These are phyloP conservation scores for Procambarus clarkii DNA, from an alignment of 1,140 invertebrate species.

Conservation along the genomic window DNA sequence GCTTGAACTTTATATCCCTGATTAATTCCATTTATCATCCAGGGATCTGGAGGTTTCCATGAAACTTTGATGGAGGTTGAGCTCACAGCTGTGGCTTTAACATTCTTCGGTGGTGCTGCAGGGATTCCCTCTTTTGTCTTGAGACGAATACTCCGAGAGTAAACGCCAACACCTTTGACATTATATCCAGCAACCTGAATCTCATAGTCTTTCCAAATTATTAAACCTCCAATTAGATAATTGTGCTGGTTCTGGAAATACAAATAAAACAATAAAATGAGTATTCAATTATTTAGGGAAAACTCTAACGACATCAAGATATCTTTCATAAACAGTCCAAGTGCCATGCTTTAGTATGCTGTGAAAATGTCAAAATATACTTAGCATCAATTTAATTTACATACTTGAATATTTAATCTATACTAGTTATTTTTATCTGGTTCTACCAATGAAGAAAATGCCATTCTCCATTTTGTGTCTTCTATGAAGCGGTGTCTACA, in stretches of 20 bases:
- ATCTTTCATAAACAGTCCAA: no score
- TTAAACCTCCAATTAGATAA: slow-evolving; percentile 93
- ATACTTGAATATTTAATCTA: not conserved
- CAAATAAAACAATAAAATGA: not conserved
- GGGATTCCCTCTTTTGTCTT: slow-evolving; percentile 81
- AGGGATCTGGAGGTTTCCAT: slow-evolving; percentile 95
- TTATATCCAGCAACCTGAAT: slow-evolving; percentile 98
- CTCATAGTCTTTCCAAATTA: slow-evolving; percentile 98
- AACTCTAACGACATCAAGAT: no score
- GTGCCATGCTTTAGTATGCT: not conserved
- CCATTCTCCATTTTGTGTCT: not conserved
- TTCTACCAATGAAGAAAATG: not conserved
- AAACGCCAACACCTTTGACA: slow-evolving; percentile 95
- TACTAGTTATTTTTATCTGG: not conserved
- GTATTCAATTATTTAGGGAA: no score
- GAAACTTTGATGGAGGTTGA: slow-evolving; percentile 89
- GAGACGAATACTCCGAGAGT: slow-evolving; percentile 75
- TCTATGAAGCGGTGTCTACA: not conserved
- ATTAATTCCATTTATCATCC: slow-evolving; percentile 99
- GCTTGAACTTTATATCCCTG: slow-evolving; percentile 98
- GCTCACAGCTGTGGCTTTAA: slow-evolving; percentile 87
- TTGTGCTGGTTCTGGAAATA: slow-evolving; percentile 85
- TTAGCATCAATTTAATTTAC: not conserved
- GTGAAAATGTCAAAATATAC: not conserved
- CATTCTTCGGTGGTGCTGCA: slow-evolving; percentile 90